Percentiles rank a stretch among this genome's conserved stretches.
Evolutionary conservation across 2,113 vertebrate genomes (phyloP).

Genomic region (Notiomystis cincta): DNA sequence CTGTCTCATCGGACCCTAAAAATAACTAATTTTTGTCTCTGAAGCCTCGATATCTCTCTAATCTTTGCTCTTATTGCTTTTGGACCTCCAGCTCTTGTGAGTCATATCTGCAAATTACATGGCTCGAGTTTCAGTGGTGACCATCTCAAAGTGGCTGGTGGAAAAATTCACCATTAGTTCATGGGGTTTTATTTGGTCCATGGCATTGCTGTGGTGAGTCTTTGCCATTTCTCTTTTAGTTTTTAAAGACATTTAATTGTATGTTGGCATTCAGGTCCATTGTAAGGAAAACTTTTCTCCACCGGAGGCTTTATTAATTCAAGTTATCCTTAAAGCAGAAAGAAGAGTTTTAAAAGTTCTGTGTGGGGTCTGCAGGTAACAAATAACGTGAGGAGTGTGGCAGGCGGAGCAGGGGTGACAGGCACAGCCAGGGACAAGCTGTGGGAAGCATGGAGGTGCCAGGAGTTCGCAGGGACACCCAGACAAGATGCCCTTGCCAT

Average conservation of each 20-base stretch:
- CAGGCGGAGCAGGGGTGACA: not conserved
- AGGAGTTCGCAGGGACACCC: not conserved
- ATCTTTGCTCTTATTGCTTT: constrained; percentile 23
- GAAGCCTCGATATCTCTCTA: not conserved
- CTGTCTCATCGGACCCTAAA: constrained; percentile 2
- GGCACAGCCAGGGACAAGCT: not conserved
- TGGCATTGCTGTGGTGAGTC: not conserved
- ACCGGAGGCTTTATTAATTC: not conserved
- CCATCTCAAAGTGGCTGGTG: constrained; percentile 2
- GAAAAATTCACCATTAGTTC: constrained; percentile 28
- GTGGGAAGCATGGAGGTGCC: not conserved
- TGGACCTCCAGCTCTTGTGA: constrained; percentile 28
- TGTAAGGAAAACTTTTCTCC: not conserved
- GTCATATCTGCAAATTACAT: constrained; percentile 52
- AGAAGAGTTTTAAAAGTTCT: not conserved
- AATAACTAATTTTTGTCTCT: not conserved
- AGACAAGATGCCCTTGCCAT: not conserved
- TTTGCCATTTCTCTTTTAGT: not conserved
- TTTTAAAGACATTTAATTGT: not conserved
- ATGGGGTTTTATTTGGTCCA: not conserved
- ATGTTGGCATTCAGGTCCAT: not conserved
- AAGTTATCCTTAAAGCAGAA: not conserved
- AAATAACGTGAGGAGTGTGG: not conserved
- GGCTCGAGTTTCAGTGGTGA: constrained; percentile 43
- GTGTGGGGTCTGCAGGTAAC: not conserved